phyloP scores from a whole-genome alignment of 2,797 vertebrate species.

The Aulostomus chinensis region DNA sequence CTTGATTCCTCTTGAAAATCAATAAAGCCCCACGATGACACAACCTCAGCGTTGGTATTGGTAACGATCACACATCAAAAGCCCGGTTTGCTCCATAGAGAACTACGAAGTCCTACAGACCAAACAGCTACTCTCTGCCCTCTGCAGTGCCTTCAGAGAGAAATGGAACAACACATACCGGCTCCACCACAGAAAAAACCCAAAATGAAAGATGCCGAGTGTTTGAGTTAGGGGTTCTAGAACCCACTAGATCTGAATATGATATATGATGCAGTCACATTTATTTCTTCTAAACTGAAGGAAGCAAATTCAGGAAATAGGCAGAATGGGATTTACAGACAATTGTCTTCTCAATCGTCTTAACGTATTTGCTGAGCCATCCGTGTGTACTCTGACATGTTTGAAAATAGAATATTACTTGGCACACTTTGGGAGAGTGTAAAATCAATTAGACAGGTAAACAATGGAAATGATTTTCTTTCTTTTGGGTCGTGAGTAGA shows the following conservation, averaged over 20 bases:
- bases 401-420: conserved; percentile 9
- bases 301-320: conserved; percentile 19
- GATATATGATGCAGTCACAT: too few relatives aligned
- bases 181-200: too few relatives aligned
- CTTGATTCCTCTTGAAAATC: conserved; percentile 37
- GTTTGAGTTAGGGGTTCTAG: too few relatives aligned
- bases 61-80: conserved; percentile 20
- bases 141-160: too few relatives aligned
- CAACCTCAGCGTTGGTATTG: conserved; percentile 15
- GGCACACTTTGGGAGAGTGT: conserved; percentile 3
- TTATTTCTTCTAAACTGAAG: conserved; percentile 8
- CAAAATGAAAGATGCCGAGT: too few relatives aligned
- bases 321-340: conserved; percentile 3
- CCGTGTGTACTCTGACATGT: conserved; percentile 4
- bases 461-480: neutral
- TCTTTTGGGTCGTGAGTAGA: neutral
- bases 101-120: conserved; percentile 25
- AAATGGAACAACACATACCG: too few relatives aligned
- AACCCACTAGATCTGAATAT: too few relatives aligned
- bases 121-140: conserved; percentile 7
- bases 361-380: neutral
- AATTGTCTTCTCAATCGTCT: too few relatives aligned
- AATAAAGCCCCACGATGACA: conserved; percentile 35
- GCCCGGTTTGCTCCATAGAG: neutral
- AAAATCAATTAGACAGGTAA: neutral